These are phyloP conservation scores for Leucoraja erinaceus DNA, from an alignment of 2,113 vertebrate genomes.

Conservation along the genomic window DNA sequence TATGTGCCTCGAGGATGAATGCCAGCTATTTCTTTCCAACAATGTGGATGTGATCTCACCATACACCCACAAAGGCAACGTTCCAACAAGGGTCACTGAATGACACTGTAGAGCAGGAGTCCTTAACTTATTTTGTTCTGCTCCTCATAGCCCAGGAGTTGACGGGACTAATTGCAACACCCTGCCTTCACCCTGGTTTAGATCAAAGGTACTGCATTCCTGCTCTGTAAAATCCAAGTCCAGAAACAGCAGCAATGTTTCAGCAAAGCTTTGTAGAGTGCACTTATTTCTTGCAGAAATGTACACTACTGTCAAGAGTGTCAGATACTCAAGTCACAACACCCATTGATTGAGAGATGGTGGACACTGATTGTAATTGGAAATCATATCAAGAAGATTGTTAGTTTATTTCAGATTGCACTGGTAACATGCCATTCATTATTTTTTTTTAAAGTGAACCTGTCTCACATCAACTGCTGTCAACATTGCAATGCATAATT, in stretches of 20 bases:
- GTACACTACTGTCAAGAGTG: not conserved
- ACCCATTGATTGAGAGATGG: not conserved
- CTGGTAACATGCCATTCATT: not conserved
- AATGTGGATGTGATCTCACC: not conserved
- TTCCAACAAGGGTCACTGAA: not conserved
- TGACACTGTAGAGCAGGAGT: not conserved
- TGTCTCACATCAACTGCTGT: not conserved
- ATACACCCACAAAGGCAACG: not conserved
- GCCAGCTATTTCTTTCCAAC: not conserved
- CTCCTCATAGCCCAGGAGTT: not conserved
- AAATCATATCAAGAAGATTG: not conserved
- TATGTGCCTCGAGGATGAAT: not conserved
- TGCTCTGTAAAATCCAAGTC: not conserved
- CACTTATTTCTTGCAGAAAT: not conserved
- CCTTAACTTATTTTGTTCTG: not conserved
- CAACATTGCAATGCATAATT: not conserved
- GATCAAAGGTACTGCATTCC: not conserved
- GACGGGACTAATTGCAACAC: not conserved
- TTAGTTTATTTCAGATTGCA: not conserved
- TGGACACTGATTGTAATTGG: not conserved
- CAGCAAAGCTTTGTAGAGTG: not conserved
- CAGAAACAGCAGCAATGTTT: not conserved
- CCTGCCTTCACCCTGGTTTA: not conserved
- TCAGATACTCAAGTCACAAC: not conserved
- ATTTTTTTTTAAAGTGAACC: not conserved